Base-by-base conservation (phyloP, 2,888 invertebrate genomes). In the Pollenia labialis region DNA sequence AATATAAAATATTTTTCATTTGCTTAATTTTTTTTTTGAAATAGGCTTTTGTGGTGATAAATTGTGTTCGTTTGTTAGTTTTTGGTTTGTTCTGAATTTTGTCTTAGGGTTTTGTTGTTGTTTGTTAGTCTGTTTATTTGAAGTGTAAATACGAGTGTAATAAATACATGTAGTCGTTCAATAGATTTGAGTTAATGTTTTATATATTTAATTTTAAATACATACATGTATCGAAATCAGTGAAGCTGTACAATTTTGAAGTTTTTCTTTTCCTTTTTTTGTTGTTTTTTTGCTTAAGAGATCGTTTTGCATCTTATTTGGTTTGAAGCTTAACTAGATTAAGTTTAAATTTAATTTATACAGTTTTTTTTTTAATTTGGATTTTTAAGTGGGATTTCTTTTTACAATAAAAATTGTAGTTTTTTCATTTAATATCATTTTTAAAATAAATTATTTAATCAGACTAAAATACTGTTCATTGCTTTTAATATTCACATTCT, bases 401-500 rank as follows among this genome's bases (percentile, higher is more conserved):
- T 69, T 62, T 75, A 66, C 50, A 76, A 69, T 85, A 44, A 48
- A 66, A 44, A 42, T 44, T 23, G 40, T 72, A 10, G 32, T 64
- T 64, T 71, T 62, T 42, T 58, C n/a, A 11, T 12, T 69, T 81
- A 85, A 75, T 71, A 16, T 71, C 12, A 54, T 48, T 81, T 48
- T 58, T 68, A 82, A 86, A 80, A 86, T 80, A 76, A 71, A 77
- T 66, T 50, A 68, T 64, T 76, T 80, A 58, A 80, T 83, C 77
- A 85, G 90, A 90, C 90, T 92, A 91, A 91, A 90, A 90, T 91
- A 92, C 90, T 91, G 91, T 92, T 92, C 91, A 91, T 91, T 91
- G 92, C 91, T 92, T 92, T 90, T 89, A 89, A 90, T 91, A 92
- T 92, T 92, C 92, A 92, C 92, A 92, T 92, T 90, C 91, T 90